phyloP scores from a whole-genome alignment of 35 echinoderm and acorn worm genomes.

The Ptychodera flava region DNA sequence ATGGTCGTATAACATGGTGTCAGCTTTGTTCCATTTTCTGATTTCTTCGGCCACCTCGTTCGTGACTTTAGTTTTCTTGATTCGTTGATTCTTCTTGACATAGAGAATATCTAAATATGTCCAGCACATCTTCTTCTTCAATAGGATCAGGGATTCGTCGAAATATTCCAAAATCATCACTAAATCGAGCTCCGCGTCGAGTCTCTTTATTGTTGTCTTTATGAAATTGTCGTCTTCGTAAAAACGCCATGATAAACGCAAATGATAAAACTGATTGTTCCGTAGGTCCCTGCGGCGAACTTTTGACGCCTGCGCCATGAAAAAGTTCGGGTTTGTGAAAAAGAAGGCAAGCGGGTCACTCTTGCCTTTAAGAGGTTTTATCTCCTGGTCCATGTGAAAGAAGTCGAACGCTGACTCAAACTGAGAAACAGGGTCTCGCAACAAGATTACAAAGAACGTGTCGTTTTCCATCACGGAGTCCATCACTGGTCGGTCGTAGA shows the following conservation, averaged over 20 bases:
- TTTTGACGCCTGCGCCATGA: neutral
- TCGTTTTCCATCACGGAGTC: too few species aligned
- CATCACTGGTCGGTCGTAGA: too few species aligned
- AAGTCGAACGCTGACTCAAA: too few species aligned
- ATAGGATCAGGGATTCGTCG: slow-evolving; percentile 26
- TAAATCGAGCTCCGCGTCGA: slow-evolving; percentile 14
- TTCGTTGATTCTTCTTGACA: neutral
- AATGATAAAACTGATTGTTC: neutral
- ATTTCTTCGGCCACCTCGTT: neutral
- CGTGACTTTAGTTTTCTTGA: neutral
- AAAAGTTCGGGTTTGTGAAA: neutral
- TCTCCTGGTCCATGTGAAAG: too few species aligned
- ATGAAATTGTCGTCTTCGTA: too few species aligned
- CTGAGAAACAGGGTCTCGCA: too few species aligned
- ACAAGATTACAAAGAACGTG: too few species aligned
- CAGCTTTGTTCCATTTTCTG: too few species aligned
- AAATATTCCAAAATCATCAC: slow-evolving; percentile 26
- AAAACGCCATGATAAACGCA: too few species aligned
- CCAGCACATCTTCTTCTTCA: slow-evolving; percentile 19
- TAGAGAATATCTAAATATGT: neutral
- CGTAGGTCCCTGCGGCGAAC: neutral
- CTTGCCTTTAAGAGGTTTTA: neutral
- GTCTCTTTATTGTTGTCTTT: neutral
- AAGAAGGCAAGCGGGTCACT: neutral
- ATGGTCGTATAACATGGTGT: too few species aligned